A percentile compares a stretch with the other conserved stretches of the same genome.
phyloP scores from a whole-genome alignment of 2,888 invertebrate genomes.

The Ptycholaimellus sp. region DNA sequence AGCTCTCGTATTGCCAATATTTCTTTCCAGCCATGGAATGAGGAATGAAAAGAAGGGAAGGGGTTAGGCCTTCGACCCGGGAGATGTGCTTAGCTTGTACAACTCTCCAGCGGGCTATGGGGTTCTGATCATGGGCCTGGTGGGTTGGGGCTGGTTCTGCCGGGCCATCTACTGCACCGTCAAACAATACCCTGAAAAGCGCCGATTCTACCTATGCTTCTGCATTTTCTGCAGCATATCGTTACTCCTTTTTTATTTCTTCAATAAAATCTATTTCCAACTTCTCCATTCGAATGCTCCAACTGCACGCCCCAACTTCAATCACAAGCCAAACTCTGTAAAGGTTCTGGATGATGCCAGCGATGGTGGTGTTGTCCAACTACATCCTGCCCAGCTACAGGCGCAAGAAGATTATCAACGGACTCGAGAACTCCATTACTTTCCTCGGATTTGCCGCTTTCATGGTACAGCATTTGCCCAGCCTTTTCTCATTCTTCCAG shows the following conservation, averaged over 20 bases:
- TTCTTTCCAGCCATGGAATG: no score
- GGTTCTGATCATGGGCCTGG: constrained; percentile 44
- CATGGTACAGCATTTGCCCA: constrained; percentile 33
- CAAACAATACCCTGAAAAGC: constrained; percentile 56
- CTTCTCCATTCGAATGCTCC: no score
- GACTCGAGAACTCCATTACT: constrained; percentile 40
- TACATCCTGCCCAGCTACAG: constrained; percentile 52
- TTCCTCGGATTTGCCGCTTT: constrained; percentile 44
- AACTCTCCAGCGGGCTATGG: constrained; percentile 68
- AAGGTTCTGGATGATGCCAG: constrained; percentile 52
- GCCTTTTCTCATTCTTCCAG: no score
- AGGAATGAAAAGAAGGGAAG: not conserved
- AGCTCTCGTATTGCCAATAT: no score
- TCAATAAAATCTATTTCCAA: no score
- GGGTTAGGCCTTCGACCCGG: constrained; percentile 56
- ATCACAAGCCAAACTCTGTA: no score
- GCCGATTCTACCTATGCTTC: constrained; percentile 55
- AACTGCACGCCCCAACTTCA: no score
- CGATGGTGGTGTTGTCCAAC: constrained; percentile 50
- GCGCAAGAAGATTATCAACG: constrained; percentile 46
- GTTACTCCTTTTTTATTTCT: constrained; percentile 35
- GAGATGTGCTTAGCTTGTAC: constrained; percentile 59
- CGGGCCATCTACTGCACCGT: constrained; percentile 46
- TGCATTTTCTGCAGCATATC: constrained; percentile 53
- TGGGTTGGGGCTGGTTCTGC: constrained; percentile 56